phyloP scores from a whole-genome alignment of 1,140 invertebrate genomes.

The Pseudomyrmex dendroicus region DNA sequence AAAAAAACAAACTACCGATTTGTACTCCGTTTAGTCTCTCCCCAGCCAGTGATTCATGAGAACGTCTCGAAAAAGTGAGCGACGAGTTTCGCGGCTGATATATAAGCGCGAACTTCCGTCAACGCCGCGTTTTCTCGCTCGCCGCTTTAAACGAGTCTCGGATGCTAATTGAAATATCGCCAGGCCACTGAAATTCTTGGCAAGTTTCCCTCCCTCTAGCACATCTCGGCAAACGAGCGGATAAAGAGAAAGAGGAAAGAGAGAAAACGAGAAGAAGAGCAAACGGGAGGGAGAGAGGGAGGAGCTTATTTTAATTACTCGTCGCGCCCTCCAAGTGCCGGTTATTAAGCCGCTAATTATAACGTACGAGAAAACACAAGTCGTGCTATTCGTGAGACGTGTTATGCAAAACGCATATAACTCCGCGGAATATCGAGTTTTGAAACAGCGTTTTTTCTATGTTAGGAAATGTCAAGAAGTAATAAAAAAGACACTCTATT shows the following conservation, averaged over 20 bases:
- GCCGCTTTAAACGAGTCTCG: constrained; percentile 77
- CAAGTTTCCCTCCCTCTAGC: constrained; percentile 70
- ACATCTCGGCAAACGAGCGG: constrained; percentile 42
- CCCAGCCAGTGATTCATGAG: constrained; percentile 6
- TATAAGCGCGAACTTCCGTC: constrained; percentile 33
- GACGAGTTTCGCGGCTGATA: constrained; percentile 27
- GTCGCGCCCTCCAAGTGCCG: constrained; percentile 80
- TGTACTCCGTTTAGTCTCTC: not conserved
- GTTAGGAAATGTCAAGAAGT: too few species aligned
- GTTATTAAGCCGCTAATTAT: constrained; percentile 86
- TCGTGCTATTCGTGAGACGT: constrained; percentile 74
- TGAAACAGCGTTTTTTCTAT: not conserved
- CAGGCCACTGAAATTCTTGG: constrained; percentile 82
- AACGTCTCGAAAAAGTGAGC: constrained; percentile 44
- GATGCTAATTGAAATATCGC: constrained; percentile 85
- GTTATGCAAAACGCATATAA: constrained; percentile 17
- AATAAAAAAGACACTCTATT: too few species aligned
- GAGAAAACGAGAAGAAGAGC: constrained; percentile 38
- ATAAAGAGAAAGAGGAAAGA: constrained; percentile 58
- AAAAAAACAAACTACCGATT: constrained; percentile 41
- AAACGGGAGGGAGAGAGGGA: not conserved
- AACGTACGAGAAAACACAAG: constrained; percentile 84
- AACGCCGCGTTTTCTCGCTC: constrained; percentile 73
- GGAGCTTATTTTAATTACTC: constrained; percentile 84
- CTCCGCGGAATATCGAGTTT: constrained; percentile 23